These are phyloP conservation scores for Pangasius sanitwongsei DNA, from an alignment of 2,797 vertebrate species.

Conservation along the genomic window DNA sequence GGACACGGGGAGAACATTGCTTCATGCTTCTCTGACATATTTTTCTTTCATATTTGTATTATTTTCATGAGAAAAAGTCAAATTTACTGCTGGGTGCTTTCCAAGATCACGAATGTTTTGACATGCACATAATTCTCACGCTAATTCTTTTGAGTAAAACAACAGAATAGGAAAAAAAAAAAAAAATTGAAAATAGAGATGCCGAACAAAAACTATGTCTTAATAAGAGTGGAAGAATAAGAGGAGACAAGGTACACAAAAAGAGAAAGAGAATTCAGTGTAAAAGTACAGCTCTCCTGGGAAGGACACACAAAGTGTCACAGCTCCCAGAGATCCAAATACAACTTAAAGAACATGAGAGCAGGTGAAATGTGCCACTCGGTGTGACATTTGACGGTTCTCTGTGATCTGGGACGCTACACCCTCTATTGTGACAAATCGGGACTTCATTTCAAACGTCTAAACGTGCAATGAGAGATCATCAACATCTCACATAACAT, in stretches of 20 bases:
- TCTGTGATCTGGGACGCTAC: constrained; percentile 45
- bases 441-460: constrained; percentile 40
- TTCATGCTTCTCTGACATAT: background rate
- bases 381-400: constrained; percentile 41
- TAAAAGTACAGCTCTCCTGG: constrained; percentile 58
- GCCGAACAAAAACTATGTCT: background rate
- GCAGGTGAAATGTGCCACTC: constrained; percentile 36
- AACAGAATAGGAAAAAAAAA: background rate
- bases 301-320: constrained; percentile 70
- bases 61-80: background rate
- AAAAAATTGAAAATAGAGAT: background rate
- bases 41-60: background rate
- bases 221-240: constrained; percentile 19
- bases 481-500: constrained; percentile 41
- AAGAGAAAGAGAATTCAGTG: background rate
- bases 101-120: background rate
- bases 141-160: constrained; percentile 1
- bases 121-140: background rate
- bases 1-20: background rate
- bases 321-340: constrained; percentile 71
- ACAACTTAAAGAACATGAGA: constrained; percentile 68
- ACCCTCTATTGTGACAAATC: constrained; percentile 50
- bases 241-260: constrained; percentile 53
- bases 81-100: background rate
- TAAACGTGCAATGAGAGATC: constrained; percentile 20